phyloP scores from a whole-genome alignment of 1,140 invertebrate species.

The Ptiloglossa arizonensis region DNA sequence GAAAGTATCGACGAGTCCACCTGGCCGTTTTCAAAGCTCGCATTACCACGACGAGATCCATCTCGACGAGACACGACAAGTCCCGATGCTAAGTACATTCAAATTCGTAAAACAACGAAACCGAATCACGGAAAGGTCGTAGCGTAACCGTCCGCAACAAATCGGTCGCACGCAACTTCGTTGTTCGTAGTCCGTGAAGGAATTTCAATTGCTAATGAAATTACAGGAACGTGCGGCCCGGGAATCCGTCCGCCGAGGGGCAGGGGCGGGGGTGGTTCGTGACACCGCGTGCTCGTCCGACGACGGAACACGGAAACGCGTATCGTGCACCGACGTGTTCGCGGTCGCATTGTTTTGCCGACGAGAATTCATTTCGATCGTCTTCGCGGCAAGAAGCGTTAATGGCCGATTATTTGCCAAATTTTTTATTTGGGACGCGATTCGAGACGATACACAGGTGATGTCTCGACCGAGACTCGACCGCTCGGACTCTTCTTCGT shows the following conservation, averaged over 20 bases:
- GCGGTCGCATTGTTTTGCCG: slow-evolving; percentile 40
- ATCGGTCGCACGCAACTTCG: slow-evolving; percentile 62
- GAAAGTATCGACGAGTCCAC: slow-evolving; percentile 15
- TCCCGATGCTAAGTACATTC: not conserved
- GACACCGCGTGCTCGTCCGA: slow-evolving; percentile 1
- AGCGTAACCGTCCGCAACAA: slow-evolving; percentile 46
- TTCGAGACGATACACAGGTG: too few relatives aligned
- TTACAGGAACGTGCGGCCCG: slow-evolving; percentile 58
- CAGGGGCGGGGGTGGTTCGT: not conserved
- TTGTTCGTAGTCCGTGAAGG: slow-evolving; percentile 64
- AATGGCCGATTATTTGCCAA: too few relatives aligned
- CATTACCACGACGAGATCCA: too few relatives aligned
- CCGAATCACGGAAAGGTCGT: not conserved
- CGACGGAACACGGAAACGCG: slow-evolving; percentile 38
- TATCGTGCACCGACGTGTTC: slow-evolving; percentile 40
- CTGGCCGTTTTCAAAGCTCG: not conserved
- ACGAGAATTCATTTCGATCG: slow-evolving; percentile 6
- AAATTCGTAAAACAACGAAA: not conserved
- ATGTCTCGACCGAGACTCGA: too few relatives aligned
- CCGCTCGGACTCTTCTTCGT: too few relatives aligned
- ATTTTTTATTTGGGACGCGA: too few relatives aligned
- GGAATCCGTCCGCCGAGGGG: slow-evolving; percentile 27
- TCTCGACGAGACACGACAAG: slow-evolving; percentile 24
- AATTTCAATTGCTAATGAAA: slow-evolving; percentile 76
- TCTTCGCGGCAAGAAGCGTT: not conserved